These are phyloP conservation scores for Drosophila nannoptera DNA, from an alignment of 1,140 invertebrate species.

Conservation along the genomic window DNA sequence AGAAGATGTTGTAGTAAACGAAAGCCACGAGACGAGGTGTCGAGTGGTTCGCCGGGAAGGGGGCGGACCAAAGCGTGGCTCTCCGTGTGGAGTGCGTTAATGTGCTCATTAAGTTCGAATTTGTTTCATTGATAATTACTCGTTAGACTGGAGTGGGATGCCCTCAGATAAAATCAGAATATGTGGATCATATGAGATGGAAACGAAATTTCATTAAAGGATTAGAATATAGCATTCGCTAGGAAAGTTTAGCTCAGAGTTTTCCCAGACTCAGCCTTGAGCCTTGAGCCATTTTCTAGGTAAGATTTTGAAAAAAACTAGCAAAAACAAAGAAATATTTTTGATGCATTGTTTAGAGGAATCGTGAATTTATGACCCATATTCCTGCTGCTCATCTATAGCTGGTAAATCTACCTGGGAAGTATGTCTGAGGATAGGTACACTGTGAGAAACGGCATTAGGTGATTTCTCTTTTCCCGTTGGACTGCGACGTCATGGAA, in stretches of 20 bases:
- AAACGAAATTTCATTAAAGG: too few relatives aligned
- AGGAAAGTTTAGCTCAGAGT: too few relatives aligned
- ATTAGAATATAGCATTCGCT: too few relatives aligned
- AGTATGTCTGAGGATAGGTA: constrained; percentile 25
- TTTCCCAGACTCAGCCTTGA: constrained; percentile 15
- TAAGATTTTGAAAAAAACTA: constrained; percentile 27
- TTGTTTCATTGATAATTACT: constrained; percentile 73
- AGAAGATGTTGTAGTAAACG: constrained; percentile 3
- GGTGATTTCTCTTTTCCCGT: constrained; percentile 41
- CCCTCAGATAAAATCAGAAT: background rate
- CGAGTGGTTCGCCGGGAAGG: constrained; percentile 13
- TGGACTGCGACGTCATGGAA: constrained; percentile 63
- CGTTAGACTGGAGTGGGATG: constrained; percentile 1
- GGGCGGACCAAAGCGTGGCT: constrained; percentile 6
- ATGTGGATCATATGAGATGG: too few relatives aligned
- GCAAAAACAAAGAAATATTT: constrained; percentile 6
- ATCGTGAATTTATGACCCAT: constrained; percentile 70
- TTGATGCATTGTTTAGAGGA: constrained; percentile 50
- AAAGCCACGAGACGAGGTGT: constrained; percentile 21
- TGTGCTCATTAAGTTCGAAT: constrained; percentile 71
- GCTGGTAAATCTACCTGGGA: constrained; percentile 52
- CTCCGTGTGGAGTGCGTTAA: constrained; percentile 43
- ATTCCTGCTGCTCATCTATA: constrained; percentile 47
- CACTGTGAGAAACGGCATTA: constrained; percentile 27
- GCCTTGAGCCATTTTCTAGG: constrained; percentile 4